Evolutionary conservation across 2,888 invertebrate species (phyloP).

Genomic region (Tachina lurida): DNA sequence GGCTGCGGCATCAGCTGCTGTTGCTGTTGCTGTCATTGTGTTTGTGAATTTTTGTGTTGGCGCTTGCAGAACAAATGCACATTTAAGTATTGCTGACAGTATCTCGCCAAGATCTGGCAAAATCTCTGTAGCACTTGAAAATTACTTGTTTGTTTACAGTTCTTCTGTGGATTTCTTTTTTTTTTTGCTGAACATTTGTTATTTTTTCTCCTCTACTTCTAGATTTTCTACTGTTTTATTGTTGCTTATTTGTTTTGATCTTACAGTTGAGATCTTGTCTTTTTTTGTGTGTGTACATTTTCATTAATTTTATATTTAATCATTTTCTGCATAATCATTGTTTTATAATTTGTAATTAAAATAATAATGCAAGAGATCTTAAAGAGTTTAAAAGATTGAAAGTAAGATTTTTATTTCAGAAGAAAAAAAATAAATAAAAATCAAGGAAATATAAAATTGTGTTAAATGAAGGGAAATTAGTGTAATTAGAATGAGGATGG

Average conservation of each 20-base stretch:
- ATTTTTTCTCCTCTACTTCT: not conserved
- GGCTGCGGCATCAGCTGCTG: not conserved
- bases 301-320: slow-evolving; percentile 33
- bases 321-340: slow-evolving; percentile 64
- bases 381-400: slow-evolving; percentile 15
- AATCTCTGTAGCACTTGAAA: slow-evolving; percentile 62
- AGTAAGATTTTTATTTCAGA: not conserved
- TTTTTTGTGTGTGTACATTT: slow-evolving; percentile 22
- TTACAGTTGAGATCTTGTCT: slow-evolving; percentile 50
- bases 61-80: slow-evolving; percentile 68
- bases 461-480: not conserved
- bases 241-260: slow-evolving; percentile 53
- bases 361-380: slow-evolving; percentile 44
- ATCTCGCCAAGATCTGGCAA: slow-evolving; percentile 63
- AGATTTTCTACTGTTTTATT: slow-evolving; percentile 24
- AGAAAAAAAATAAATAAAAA: not conserved
- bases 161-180: not conserved
- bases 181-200: not conserved
- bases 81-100: slow-evolving; percentile 68
- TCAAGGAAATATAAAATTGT: slow-evolving; percentile 2
- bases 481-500: not conserved
- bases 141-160: slow-evolving; percentile 41
- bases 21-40: slow-evolving; percentile 12
- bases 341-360: slow-evolving; percentile 66
- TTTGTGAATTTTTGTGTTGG: slow-evolving; percentile 54